These are phyloP conservation scores for Lophura nycthemera DNA, from an alignment of 2,113 vertebrate species.

Conservation along the genomic window DNA sequence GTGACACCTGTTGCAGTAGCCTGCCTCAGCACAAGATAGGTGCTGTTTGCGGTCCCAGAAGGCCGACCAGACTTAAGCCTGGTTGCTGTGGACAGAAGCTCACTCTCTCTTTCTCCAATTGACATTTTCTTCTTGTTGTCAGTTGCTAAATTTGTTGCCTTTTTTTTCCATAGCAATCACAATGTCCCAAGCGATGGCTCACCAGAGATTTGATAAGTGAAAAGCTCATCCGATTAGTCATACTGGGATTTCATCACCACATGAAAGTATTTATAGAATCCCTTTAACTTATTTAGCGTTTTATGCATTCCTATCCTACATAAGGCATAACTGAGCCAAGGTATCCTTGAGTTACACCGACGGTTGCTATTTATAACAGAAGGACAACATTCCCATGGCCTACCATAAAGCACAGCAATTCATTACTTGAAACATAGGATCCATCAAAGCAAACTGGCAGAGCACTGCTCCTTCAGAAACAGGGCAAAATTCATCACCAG, in stretches of 20 bases:
- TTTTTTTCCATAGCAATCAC: not conserved
- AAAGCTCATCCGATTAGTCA: not conserved
- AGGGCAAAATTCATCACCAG: not conserved
- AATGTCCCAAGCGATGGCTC: not conserved
- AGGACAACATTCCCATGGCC: not conserved
- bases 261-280: slow-evolving; percentile 25
- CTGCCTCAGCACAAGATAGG: not conserved
- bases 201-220: not conserved
- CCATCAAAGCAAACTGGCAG: not conserved
- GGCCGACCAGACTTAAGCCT: not conserved
- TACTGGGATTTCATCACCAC: not conserved
- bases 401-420: not conserved
- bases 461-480: not conserved
- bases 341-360: not conserved
- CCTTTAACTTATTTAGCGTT: slow-evolving; percentile 27
- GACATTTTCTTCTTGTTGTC: not conserved
- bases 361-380: not conserved
- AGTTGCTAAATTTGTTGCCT: not conserved
- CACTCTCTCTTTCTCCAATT: not conserved
- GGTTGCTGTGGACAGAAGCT: not conserved
- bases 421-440: not conserved
- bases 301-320: not conserved
- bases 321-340: not conserved
- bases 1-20: not conserved
- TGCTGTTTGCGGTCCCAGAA: not conserved